phyloP scores from a whole-genome alignment of 2,888 invertebrate genomes.

The Tetrapedia diversipes region DNA sequence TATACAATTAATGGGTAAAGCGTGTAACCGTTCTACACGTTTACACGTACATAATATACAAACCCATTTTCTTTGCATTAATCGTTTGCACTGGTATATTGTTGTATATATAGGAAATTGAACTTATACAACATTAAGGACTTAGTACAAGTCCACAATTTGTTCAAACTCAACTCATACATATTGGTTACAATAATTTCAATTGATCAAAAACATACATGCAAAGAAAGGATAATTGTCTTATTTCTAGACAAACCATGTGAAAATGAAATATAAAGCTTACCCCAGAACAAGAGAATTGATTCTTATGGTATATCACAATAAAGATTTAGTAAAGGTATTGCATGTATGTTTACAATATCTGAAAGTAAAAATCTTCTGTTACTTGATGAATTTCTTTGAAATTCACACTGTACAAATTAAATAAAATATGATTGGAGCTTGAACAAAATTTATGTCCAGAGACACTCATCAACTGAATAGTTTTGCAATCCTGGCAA shows the following conservation, averaged over 20 bases:
- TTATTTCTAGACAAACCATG: constrained; percentile 37
- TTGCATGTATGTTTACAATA: constrained; percentile 43
- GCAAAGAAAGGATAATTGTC: constrained; percentile 44
- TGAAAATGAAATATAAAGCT: constrained; percentile 27
- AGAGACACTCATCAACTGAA: constrained; percentile 63
- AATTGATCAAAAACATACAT: constrained; percentile 35
- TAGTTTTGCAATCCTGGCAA: constrained; percentile 66
- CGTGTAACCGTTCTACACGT: background rate
- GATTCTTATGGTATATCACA: constrained; percentile 12
- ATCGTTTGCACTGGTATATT: constrained; percentile 50
- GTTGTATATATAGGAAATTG: constrained; percentile 54
- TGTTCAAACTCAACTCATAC: background rate
- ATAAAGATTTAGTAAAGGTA: constrained; percentile 12
- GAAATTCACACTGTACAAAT: constrained; percentile 50
- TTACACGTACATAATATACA: too few species aligned
- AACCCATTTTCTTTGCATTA: constrained; percentile 16
- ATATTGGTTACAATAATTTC: constrained; percentile 20
- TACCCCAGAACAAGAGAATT: constrained; percentile 31
- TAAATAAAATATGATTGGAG: constrained; percentile 44
- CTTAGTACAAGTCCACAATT: constrained; percentile 25
- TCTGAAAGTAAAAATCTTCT: constrained; percentile 23
- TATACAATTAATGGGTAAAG: background rate
- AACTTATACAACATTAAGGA: constrained; percentile 48
- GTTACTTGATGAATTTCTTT: constrained; percentile 16
- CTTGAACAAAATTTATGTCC: constrained; percentile 45